A percentile compares a stretch with the other conserved stretches of the same genome.
phyloP scores from a whole-genome alignment of 2,797 vertebrate species.

The Clamator glandarius region DNA sequence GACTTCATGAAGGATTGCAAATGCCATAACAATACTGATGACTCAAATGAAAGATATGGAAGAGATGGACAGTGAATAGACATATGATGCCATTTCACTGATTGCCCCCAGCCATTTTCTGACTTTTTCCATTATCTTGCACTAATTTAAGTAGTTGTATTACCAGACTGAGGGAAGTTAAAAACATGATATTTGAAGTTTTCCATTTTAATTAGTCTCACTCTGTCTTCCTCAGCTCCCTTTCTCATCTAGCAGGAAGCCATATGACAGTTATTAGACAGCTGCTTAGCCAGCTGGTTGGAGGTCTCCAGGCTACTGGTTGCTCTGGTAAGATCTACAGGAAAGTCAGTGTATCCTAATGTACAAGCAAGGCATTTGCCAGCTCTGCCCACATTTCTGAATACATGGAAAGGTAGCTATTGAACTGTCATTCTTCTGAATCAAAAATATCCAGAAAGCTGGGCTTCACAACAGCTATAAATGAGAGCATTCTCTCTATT shows the following conservation, averaged over 20 bases:
- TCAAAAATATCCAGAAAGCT: neutral
- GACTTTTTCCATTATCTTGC: neutral
- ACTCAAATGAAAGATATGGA: neutral
- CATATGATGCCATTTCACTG: neutral
- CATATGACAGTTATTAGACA: conserved; percentile 57
- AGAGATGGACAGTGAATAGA: neutral
- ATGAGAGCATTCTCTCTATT: neutral
- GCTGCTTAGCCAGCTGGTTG: conserved; percentile 58
- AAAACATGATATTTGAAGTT: conserved; percentile 20
- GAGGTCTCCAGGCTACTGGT: conserved; percentile 52
- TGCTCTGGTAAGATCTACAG: neutral
- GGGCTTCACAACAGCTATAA: neutral
- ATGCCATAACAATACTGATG: neutral
- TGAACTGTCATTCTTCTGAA: neutral
- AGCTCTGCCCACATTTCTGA: neutral
- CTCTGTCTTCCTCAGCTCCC: conserved; percentile 7
- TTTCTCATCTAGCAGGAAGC: conserved; percentile 30
- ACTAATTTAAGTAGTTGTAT: neutral
- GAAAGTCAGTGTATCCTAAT: conserved; percentile 28
- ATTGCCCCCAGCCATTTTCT: neutral
- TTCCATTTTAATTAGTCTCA: conserved; percentile 58
- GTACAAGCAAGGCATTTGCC: conserved; percentile 35
- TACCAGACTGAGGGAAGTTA: neutral
- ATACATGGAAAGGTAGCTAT: conserved; percentile 18
- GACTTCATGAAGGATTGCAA: neutral